These are phyloP conservation scores for Calliphora vicina DNA, from an alignment of 1,140 invertebrate genomes.

Conservation along the genomic window DNA sequence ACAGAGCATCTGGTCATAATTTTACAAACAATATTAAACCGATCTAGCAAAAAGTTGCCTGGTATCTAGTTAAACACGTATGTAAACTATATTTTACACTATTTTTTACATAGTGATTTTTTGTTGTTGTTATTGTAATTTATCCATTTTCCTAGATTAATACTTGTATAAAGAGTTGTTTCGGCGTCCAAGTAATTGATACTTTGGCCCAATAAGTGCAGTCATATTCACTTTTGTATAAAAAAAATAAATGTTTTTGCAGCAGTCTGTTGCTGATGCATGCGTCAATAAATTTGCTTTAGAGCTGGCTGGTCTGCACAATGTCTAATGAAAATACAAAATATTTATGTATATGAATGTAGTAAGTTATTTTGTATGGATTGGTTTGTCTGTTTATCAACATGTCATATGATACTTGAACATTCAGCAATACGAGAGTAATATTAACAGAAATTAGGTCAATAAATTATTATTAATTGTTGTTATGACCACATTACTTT, in stretches of 20 bases:
- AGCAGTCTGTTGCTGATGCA: neutral
- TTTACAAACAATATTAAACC: neutral
- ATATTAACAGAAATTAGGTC: neutral
- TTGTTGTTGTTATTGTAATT: neutral
- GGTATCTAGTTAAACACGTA: neutral
- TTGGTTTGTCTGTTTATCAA: neutral
- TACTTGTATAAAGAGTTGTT: neutral
- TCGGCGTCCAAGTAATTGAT: conserved; percentile 22
- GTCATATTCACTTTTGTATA: neutral
- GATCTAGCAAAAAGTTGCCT: neutral
- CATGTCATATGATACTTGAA: neutral
- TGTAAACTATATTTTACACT: neutral
- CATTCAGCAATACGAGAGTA: neutral
- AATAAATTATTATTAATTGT: neutral
- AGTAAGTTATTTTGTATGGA: neutral
- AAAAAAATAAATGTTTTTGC: neutral
- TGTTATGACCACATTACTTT: neutral
- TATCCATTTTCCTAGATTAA: neutral
- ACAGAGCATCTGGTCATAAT: neutral
- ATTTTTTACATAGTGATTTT: neutral
- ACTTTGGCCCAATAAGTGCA: conserved; percentile 26
- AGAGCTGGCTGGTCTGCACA: neutral
- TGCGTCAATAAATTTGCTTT: neutral
- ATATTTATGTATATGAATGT: neutral
- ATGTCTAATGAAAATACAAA: neutral